Percentiles rank a stretch among this genome's conserved stretches.
Conservation (phyloP, 2,113 vertebrate genomes). For the Potamarius usumacintae region DNA sequence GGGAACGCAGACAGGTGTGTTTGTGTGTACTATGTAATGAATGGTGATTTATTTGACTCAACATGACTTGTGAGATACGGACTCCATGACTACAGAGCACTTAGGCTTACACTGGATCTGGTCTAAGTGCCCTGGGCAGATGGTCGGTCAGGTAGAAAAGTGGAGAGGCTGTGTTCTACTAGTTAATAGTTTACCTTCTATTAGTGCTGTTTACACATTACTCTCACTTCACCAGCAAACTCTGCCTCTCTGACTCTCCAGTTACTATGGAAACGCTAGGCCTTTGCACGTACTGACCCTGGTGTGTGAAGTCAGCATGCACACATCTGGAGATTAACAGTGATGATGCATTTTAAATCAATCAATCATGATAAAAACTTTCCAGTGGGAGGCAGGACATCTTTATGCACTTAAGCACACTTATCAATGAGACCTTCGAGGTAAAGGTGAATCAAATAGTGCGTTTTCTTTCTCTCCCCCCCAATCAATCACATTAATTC, state of each 20-base stretch:
- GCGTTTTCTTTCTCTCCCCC: too few species aligned
- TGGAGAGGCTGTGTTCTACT: constrained; percentile 10
- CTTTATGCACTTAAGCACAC: neutral
- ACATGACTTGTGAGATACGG: constrained; percentile 49
- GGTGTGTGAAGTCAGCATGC: constrained; percentile 25
- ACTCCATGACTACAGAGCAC: constrained; percentile 38
- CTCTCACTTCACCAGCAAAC: constrained; percentile 21
- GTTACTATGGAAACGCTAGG: constrained; percentile 43
- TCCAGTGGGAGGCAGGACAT: neutral
- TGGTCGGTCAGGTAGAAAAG: constrained; percentile 44
- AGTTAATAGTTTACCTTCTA: constrained; percentile 58
- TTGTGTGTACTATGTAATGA: constrained; percentile 31
- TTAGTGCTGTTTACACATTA: constrained; percentile 53
- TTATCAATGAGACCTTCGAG: neutral
- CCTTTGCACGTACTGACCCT: constrained; percentile 41
- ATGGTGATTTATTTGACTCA: constrained; percentile 52
- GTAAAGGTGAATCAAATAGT: neutral
- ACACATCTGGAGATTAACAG: constrained; percentile 33
- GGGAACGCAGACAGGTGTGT: constrained; percentile 34
- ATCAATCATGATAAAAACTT: neutral
- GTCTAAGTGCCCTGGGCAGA: constrained; percentile 42
- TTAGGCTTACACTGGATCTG: neutral
- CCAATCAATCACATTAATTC: neutral
- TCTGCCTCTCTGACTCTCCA: neutral
- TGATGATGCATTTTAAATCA: constrained; percentile 44